Conservation (phyloP, 2,113 vertebrate species). For the Neolamprologus brichardi region DNA sequence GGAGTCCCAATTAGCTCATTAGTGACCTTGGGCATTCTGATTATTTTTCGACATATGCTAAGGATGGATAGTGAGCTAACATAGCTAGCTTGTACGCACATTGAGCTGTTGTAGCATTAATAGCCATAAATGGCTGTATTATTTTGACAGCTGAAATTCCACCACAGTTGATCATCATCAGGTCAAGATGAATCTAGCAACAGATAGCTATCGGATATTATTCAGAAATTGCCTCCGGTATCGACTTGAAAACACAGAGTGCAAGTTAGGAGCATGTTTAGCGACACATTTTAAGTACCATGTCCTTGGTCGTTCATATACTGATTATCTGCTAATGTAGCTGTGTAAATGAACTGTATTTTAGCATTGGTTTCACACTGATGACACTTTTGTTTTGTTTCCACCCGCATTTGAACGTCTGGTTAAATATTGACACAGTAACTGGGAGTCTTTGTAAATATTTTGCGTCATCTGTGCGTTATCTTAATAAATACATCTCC, state of each 20-base stretch:
- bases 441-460: background rate
- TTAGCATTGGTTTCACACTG: background rate
- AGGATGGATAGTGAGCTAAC: constrained; percentile 19
- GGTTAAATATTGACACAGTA: background rate
- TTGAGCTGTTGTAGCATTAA: background rate
- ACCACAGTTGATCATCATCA: background rate
- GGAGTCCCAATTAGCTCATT: background rate
- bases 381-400: background rate
- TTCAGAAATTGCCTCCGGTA: background rate
- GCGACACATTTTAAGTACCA: background rate
- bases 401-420: background rate
- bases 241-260: background rate
- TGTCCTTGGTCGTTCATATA: background rate
- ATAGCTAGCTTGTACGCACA: constrained; percentile 5
- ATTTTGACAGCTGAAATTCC: constrained; percentile 4
- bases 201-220: background rate
- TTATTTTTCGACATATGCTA: constrained; percentile 63
- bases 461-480: background rate
- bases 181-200: background rate
- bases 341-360: background rate
- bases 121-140: constrained; percentile 27
- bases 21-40: constrained; percentile 60
- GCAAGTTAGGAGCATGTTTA: background rate
- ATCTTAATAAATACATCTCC: background rate
- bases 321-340: background rate